phyloP scores from a whole-genome alignment of 2,113 vertebrate species.

The Muntiacus reevesi region DNA sequence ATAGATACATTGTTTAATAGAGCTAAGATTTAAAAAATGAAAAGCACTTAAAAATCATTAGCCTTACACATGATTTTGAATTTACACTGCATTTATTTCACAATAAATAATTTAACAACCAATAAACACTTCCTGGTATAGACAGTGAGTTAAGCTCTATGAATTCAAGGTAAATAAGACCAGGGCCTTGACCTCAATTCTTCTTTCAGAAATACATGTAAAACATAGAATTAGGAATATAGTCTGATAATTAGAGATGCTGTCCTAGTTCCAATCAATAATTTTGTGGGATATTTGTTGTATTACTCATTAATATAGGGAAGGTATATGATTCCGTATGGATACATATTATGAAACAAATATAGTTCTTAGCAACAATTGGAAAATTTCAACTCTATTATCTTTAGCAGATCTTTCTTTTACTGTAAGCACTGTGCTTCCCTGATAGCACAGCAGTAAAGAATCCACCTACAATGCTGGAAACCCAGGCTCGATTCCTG shows the following conservation, averaged over 20 bases:
- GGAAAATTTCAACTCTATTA: not conserved
- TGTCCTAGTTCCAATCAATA: not conserved
- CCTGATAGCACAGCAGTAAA: not conserved
- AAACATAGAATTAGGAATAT: not conserved
- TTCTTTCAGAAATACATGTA: not conserved
- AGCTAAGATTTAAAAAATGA: not conserved
- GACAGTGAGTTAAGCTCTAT: not conserved
- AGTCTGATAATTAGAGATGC: not conserved
- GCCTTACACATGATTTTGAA: not conserved
- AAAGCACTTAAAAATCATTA: not conserved
- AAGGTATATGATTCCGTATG: not conserved
- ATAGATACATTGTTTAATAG: not conserved
- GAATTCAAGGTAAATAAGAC: not conserved
- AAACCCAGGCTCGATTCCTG: not conserved
- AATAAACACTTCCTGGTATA: not conserved
- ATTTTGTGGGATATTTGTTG: not conserved
- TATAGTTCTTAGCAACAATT: not conserved
- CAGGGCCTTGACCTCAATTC: not conserved
- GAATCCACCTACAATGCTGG: not conserved
- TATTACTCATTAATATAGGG: not conserved
- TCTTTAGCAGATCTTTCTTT: not conserved
- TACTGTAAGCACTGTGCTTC: not conserved
- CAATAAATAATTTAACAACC: not conserved
- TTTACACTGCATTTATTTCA: not conserved
- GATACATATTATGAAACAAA: not conserved